Evolutionary conservation across 2,797 vertebrate species (phyloP).

Genomic region (Pachyuromys duprasi): DNA sequence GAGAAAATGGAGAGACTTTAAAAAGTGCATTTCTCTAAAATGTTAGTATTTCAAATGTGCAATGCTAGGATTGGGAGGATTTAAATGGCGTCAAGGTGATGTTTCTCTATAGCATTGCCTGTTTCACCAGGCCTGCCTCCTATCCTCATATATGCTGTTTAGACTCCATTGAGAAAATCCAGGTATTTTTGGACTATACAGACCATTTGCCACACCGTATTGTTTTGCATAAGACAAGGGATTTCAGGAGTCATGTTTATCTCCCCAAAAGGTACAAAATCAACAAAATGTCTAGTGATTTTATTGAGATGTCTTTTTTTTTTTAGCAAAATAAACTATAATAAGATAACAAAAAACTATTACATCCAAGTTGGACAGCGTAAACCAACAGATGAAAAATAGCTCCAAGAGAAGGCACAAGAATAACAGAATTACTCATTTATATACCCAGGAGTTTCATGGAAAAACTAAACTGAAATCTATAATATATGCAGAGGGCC

Average conservation of each 20-base stretch:
- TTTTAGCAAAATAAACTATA: too few relatives aligned
- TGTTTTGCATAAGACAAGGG: not conserved
- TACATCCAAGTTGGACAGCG: too few relatives aligned
- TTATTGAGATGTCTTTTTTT: not conserved
- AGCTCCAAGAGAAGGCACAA: too few relatives aligned
- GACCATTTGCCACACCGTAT: not conserved
- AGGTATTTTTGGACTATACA: not conserved
- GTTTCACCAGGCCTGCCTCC: not conserved
- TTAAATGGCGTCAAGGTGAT: not conserved
- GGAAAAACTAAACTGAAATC: too few relatives aligned
- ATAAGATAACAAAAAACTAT: too few relatives aligned
- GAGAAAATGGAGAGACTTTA: not conserved
- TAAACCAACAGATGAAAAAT: too few relatives aligned
- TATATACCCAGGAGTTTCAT: too few relatives aligned
- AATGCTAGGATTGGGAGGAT: not conserved
- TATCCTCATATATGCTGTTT: rapidly evolving
- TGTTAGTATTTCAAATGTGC: not conserved
- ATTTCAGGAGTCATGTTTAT: not conserved
- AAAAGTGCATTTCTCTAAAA: not conserved
- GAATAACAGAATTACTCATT: too few relatives aligned
- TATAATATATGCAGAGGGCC: too few relatives aligned
- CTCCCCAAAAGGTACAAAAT: not conserved
- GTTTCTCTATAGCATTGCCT: not conserved
- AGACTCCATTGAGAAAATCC: not conserved
- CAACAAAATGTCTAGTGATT: not conserved